Conservation (phyloP, 2,888 invertebrate species). For the Mechanitis mazaeus region DNA sequence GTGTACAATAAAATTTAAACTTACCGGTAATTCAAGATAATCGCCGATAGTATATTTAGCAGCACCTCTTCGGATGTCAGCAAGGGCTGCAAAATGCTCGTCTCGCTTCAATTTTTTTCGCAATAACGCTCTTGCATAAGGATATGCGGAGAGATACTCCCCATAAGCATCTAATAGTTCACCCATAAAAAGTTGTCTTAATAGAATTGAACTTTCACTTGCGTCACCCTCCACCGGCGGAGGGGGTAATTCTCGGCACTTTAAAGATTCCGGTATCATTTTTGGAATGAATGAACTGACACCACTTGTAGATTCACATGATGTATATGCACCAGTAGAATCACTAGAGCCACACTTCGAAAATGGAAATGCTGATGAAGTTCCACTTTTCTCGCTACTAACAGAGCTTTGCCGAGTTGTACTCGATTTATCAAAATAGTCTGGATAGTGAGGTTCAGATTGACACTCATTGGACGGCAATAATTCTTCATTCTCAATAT, state of each 20-base stretch:
- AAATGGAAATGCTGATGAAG: conserved; percentile 70
- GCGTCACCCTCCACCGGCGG: conserved; percentile 51
- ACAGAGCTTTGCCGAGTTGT: conserved; percentile 66
- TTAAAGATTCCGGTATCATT: conserved; percentile 56
- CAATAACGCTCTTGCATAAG: conserved; percentile 77
- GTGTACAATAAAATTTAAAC: conserved; percentile 42
- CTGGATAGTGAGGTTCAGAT: conserved; percentile 65
- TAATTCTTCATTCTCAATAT: conserved; percentile 58
- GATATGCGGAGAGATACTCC: conserved; percentile 79
- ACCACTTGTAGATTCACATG: conserved; percentile 69
- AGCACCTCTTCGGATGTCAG: conserved; percentile 80
- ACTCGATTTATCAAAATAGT: conserved; percentile 63
- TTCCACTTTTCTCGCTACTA: conserved; percentile 68
- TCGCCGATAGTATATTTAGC: conserved; percentile 79
- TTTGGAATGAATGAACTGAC: conserved; percentile 61
- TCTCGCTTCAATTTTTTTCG: conserved; percentile 79
- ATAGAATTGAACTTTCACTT: conserved; percentile 64
- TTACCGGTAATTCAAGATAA: conserved; percentile 82
- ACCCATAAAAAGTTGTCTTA: conserved; percentile 78
- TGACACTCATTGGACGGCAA: conserved; percentile 65
- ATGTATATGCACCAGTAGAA: conserved; percentile 65
- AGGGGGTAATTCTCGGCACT: conserved; percentile 60
- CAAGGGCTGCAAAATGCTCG: conserved; percentile 81
- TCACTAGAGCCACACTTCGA: conserved; percentile 72
- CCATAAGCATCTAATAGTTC: conserved; percentile 81